Conservation (phyloP, 2,113 vertebrate species). For the Myotis brandtii region DNA sequence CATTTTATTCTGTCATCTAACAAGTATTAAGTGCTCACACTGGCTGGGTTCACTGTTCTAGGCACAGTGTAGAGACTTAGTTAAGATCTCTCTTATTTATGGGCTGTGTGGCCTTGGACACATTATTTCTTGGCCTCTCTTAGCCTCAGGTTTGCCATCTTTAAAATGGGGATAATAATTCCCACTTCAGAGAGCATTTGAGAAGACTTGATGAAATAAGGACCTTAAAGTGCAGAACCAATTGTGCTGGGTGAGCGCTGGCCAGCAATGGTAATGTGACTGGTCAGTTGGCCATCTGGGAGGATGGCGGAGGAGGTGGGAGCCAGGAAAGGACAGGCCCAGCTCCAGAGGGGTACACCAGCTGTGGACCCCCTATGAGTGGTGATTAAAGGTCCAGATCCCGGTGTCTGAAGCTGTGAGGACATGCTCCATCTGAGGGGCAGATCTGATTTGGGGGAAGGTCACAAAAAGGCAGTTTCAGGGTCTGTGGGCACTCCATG, state of each 20-base stretch:
- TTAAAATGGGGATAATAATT: background rate
- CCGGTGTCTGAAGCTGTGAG: background rate
- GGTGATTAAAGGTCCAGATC: background rate
- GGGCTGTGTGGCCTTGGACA: background rate
- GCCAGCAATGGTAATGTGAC: accelerated
- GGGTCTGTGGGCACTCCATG: background rate
- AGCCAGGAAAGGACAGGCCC: background rate
- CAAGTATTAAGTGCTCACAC: background rate
- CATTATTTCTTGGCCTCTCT: background rate
- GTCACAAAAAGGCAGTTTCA: background rate
- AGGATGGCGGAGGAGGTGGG: background rate
- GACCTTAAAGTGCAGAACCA: accelerated
- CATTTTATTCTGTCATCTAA: background rate
- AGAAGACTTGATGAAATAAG: background rate
- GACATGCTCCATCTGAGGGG: background rate
- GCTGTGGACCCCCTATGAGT: background rate
- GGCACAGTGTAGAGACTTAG: background rate
- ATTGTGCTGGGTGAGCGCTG: accelerated
- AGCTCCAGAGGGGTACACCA: background rate
- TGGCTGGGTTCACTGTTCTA: background rate
- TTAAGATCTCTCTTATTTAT: background rate
- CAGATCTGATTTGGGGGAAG: background rate
- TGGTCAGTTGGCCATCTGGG: background rate
- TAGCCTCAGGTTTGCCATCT: background rate
- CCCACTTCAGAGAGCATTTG: background rate